These are phyloP conservation scores for Hemicordylus capensis DNA, from an alignment of 2,113 vertebrate species.

Conservation along the genomic window DNA sequence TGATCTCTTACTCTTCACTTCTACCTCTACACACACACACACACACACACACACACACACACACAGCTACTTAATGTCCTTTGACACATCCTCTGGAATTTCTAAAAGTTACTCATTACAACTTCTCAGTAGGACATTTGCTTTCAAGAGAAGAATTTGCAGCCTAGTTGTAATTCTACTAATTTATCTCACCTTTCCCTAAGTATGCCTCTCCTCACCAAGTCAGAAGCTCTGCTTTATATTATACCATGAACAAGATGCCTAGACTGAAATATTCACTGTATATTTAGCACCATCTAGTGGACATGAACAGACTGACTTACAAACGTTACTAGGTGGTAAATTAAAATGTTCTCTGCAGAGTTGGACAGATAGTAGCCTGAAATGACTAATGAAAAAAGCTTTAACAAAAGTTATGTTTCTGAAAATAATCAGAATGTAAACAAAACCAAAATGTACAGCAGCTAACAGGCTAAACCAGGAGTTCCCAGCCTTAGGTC, in stretches of 20 bases:
- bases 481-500: no score
- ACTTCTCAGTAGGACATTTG: background rate
- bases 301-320: background rate
- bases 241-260: background rate
- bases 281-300: slow-evolving; percentile 59
- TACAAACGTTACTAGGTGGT: background rate
- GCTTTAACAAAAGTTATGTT: background rate
- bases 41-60: background rate
- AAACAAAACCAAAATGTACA: background rate
- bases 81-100: background rate
- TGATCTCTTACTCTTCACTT: background rate
- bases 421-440: background rate
- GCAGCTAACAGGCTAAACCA: background rate
- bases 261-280: fast-evolving
- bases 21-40: no score
- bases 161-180: background rate
- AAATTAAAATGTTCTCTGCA: background rate
- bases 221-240: background rate
- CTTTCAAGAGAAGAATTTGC: background rate
- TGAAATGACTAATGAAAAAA: background rate
- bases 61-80: background rate
- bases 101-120: background rate
- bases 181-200: background rate
- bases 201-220: background rate
- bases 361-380: background rate